These are phyloP conservation scores for Masticophis lateralis DNA, from an alignment of 2,797 vertebrate genomes.

Conservation along the genomic window DNA sequence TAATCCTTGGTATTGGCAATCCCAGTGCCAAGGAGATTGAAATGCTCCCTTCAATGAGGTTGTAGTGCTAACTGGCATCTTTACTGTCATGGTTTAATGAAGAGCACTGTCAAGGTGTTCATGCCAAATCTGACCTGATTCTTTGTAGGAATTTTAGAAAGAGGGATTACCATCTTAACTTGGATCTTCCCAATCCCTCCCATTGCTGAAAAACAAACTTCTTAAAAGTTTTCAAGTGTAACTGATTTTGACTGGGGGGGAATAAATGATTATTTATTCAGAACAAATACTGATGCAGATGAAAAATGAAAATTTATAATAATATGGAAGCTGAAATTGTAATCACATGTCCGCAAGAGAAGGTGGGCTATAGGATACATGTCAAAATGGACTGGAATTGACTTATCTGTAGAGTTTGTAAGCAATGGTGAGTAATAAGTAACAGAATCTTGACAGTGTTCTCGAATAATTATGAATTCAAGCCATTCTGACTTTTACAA, in stretches of 20 bases:
- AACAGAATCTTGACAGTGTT: constrained; percentile 79
- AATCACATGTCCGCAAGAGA: constrained; percentile 50
- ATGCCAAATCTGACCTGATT: constrained; percentile 64
- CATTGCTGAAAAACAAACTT: constrained; percentile 70
- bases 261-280: neutral
- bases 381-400: constrained; percentile 51
- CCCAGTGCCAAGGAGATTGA: constrained; percentile 73
- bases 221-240: constrained; percentile 71
- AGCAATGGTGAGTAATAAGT: constrained; percentile 69
- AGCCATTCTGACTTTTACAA: constrained; percentile 83
- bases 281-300: constrained; percentile 44
- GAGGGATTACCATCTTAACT: constrained; percentile 56
- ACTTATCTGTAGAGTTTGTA: constrained; percentile 55
- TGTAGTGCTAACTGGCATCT: constrained; percentile 79
- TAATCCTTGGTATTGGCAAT: constrained; percentile 79
- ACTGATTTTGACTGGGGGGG: constrained; percentile 38
- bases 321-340: constrained; percentile 58
- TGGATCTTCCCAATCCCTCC: constrained; percentile 61
- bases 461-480: constrained; percentile 77
- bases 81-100: constrained; percentile 80
- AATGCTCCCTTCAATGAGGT: constrained; percentile 78
- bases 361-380: neutral
- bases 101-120: constrained; percentile 80
- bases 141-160: constrained; percentile 63
- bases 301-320: constrained; percentile 60